A percentile compares a stretch with the other conserved stretches of the same genome.
Evolutionary conservation across 2,888 invertebrate genomes (phyloP).

Genomic region (Danaus chrysippus): DNA sequence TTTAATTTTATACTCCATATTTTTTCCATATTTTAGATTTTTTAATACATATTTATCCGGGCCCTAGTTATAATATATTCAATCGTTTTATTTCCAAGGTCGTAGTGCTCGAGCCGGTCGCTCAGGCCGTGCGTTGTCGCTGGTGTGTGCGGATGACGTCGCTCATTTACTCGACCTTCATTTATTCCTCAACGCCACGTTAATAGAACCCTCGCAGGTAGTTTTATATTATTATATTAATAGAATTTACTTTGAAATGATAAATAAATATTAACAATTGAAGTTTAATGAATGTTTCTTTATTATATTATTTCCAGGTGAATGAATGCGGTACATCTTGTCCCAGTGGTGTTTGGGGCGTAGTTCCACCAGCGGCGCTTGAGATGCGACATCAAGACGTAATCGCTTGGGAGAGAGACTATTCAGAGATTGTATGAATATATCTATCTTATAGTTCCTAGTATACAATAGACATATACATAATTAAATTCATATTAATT

Average conservation of each 20-base stretch:
- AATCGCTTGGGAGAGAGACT: constrained; percentile 84
- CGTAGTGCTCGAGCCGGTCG: constrained; percentile 97
- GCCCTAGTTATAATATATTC: too few relatives aligned
- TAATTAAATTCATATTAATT: background rate
- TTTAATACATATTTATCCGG: too few relatives aligned
- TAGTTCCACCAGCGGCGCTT: constrained; percentile 87
- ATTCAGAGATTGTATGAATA: constrained; percentile 85
- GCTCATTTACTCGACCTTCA: constrained; percentile 96
- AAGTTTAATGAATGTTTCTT: background rate
- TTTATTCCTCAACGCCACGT: constrained; percentile 91
- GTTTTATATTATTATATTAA: background rate
- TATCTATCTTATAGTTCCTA: background rate
- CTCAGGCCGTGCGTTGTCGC: constrained; percentile 93
- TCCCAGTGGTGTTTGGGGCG: constrained; percentile 85
- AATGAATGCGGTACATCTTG: constrained; percentile 52
- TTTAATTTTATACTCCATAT: too few relatives aligned
- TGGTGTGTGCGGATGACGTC: constrained; percentile 93
- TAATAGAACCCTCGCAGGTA: constrained; percentile 56
- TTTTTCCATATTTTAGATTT: too few relatives aligned
- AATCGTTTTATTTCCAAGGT: constrained; percentile 59
- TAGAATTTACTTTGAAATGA: background rate
- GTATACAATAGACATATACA: background rate
- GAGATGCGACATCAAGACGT: constrained; percentile 91
- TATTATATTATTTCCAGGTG: constrained; percentile 30
- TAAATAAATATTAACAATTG: background rate